Conservation (phyloP, 1,140 invertebrate genomes). For the Hyles euphorbiae region DNA sequence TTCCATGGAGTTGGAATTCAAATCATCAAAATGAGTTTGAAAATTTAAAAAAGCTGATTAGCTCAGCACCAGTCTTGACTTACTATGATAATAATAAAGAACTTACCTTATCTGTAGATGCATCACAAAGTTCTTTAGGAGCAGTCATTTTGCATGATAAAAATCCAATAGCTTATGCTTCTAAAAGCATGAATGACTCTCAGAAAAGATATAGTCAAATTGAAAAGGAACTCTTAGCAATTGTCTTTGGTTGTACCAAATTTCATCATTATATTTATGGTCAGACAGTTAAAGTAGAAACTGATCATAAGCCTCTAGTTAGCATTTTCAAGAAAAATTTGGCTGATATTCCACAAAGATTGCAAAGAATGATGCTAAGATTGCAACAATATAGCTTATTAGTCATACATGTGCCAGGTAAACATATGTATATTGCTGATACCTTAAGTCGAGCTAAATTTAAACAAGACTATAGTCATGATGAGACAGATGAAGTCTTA, state of each 20-base stretch:
- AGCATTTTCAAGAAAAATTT: slow-evolving; percentile 19
- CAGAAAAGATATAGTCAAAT: slow-evolving; percentile 13
- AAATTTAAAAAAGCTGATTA: neutral
- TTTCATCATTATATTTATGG: slow-evolving; percentile 26
- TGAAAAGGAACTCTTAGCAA: slow-evolving; percentile 15
- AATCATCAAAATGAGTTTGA: neutral
- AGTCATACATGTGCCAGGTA: slow-evolving; percentile 12
- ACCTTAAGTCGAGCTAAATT: no score
- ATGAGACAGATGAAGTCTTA: no score
- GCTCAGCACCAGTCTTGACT: neutral
- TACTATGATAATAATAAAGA: neutral
- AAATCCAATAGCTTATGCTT: slow-evolving; percentile 13
- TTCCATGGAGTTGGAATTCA: neutral
- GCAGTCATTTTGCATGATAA: slow-evolving; percentile 13
- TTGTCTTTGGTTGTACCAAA: slow-evolving; percentile 15
- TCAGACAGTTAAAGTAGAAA: slow-evolving; percentile 10
- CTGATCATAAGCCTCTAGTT: slow-evolving; percentile 18
- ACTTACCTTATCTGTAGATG: slow-evolving; percentile 7
- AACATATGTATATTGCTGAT: slow-evolving; percentile 8
- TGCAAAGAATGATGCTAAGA: slow-evolving; percentile 16
- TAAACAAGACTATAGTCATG: no score
- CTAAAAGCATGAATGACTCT: slow-evolving; percentile 5
- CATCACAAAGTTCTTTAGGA: slow-evolving; percentile 8
- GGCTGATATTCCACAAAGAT: slow-evolving; percentile 8
- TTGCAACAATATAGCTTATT: slow-evolving; percentile 15